Percentiles rank a stretch among this genome's conserved stretches.
phyloP scores from a whole-genome alignment of 2,113 vertebrate species.

The Garra rufa region DNA sequence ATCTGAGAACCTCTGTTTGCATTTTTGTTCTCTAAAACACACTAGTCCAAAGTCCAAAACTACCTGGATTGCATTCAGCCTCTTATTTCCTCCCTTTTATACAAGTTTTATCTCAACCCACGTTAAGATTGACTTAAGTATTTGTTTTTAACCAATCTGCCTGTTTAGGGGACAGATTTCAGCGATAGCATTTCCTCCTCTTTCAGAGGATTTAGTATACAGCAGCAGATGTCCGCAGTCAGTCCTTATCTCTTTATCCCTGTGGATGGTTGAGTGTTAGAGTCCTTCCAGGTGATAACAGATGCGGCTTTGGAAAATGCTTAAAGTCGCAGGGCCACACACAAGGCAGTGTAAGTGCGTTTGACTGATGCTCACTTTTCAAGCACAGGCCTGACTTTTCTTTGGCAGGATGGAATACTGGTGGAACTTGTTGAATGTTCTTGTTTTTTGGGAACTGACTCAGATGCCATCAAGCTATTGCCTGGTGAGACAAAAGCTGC shows the following conservation, averaged over 20 bases:
- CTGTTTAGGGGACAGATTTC: not conserved
- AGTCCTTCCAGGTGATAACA: slow-evolving; percentile 1
- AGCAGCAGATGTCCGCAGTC: slow-evolving; percentile 48
- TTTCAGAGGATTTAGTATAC: slow-evolving; percentile 15
- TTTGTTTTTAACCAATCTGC: slow-evolving; percentile 36
- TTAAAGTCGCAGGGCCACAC: not conserved
- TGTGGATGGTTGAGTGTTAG: not conserved
- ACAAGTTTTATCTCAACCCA: too few species aligned
- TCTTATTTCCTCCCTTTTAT: too few species aligned
- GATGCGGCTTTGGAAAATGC: slow-evolving; percentile 42
- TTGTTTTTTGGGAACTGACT: slow-evolving; percentile 18
- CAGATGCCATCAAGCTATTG: slow-evolving; percentile 16
- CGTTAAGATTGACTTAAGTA: too few species aligned
- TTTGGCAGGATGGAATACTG: slow-evolving; percentile 40
- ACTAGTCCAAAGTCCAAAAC: too few species aligned
- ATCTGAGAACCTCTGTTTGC: not conserved
- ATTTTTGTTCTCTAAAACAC: too few species aligned
- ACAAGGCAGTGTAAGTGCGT: not conserved
- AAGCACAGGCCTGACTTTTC: not conserved
- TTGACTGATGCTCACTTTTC: not conserved
- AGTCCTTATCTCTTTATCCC: slow-evolving; percentile 45
- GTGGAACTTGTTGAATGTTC: not conserved
- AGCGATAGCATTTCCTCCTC: not conserved
- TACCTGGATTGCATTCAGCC: too few species aligned
- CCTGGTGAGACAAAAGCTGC: slow-evolving; percentile 66